Conservation (phyloP, 2,797 vertebrate species). For the Menidia menidia region DNA sequence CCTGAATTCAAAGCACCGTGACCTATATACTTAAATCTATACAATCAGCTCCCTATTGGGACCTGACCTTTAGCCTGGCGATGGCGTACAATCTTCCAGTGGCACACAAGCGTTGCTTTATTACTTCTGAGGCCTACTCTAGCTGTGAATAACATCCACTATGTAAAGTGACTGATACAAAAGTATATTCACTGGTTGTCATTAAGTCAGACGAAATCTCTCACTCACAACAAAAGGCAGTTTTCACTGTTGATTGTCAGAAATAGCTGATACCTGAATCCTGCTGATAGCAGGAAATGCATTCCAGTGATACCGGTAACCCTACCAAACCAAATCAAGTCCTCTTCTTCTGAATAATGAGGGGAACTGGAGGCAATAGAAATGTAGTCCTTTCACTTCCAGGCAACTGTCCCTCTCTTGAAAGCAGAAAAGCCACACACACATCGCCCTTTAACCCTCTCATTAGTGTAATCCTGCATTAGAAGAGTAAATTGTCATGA, state of each 20-base stretch:
- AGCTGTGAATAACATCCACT: constrained; percentile 23
- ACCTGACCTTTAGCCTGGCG: constrained; percentile 59
- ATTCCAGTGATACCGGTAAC: constrained; percentile 26
- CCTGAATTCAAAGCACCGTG: constrained; percentile 42
- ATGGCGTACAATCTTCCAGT: constrained; percentile 29
- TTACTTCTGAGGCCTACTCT: constrained; percentile 35
- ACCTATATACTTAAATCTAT: constrained; percentile 69
- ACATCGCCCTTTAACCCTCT: constrained; percentile 77
- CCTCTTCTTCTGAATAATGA: constrained; percentile 71
- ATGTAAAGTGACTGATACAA: constrained; percentile 8
- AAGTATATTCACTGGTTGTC: constrained; percentile 6
- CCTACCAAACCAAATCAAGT: constrained; percentile 69
- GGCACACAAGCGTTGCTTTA: constrained; percentile 38
- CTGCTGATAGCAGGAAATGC: constrained; percentile 48
- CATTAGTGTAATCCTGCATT: constrained; percentile 82
- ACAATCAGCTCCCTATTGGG: constrained; percentile 52
- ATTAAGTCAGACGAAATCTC: constrained; percentile 34
- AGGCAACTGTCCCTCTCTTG: constrained; percentile 68
- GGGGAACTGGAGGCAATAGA: constrained; percentile 56
- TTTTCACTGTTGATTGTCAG: constrained; percentile 26
- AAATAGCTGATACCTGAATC: constrained; percentile 43
- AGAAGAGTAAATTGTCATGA: constrained; percentile 81
- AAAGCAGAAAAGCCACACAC: constrained; percentile 64
- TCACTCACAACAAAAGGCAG: not conserved
- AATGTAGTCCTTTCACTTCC: constrained; percentile 57